A percentile compares a stretch with the other conserved stretches of the same genome.
These are phyloP conservation scores for Alcedo atthis DNA, from an alignment of 2,797 vertebrate species.

Conservation along the genomic window DNA sequence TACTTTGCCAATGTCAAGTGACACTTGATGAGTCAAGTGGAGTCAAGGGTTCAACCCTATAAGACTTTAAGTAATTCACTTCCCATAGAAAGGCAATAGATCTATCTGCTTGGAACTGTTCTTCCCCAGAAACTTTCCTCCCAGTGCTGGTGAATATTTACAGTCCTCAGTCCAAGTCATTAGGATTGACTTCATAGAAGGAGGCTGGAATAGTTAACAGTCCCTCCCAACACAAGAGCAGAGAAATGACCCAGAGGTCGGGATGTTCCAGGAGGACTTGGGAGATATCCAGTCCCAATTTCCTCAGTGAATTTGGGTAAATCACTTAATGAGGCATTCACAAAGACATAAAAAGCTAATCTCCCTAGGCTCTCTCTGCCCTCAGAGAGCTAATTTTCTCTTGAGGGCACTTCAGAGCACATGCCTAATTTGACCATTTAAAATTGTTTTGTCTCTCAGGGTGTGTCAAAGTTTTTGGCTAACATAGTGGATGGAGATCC, in stretches of 20 bases:
- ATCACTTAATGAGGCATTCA: constrained; percentile 38
- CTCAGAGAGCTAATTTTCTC: constrained; percentile 39
- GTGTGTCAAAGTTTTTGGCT: background rate
- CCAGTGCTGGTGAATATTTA: background rate
- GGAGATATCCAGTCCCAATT: background rate
- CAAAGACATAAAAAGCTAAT: constrained; percentile 25
- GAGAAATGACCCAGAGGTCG: background rate
- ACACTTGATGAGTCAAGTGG: background rate
- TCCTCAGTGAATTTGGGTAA: constrained; percentile 15
- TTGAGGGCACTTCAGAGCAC: constrained; percentile 22
- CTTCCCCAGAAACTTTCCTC: background rate
- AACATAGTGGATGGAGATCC: background rate
- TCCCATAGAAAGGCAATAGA: background rate
- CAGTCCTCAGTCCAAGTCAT: background rate
- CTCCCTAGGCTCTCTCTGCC: constrained; percentile 2
- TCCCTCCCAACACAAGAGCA: background rate
- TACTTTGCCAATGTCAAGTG: background rate
- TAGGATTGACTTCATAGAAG: background rate
- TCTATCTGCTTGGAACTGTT: background rate
- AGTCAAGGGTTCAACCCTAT: background rate
- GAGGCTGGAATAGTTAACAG: background rate
- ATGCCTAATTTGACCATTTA: background rate
- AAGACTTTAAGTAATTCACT: background rate
- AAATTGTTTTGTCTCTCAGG: background rate
- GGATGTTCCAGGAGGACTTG: background rate